Evolutionary conservation across 2,797 vertebrate genomes (phyloP), one percentile per base, ranked within the genome.

Genomic region (Sus cebifrons): DNA sequence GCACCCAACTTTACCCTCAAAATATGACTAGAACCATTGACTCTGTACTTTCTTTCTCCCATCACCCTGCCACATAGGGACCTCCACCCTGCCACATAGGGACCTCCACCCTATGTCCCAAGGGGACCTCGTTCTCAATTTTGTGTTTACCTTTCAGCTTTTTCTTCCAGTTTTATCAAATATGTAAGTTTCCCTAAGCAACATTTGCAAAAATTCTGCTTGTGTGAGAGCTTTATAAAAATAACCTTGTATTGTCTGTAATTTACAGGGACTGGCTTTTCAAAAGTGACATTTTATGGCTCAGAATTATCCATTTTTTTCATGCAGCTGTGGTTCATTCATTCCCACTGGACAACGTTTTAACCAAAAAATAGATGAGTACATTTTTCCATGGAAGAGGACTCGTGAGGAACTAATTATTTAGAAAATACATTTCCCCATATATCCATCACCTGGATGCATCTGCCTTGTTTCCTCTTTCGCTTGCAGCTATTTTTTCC

Each of bases 91-190:
- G n/a, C n/a, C n/a, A n/a, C n/a, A n/a, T n/a, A n/a, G n/a, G n/a
- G n/a, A n/a, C 6, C 40, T 29, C 15, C 17, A 29, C 15, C 10
- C 25, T 49, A n/a, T n/a, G 5, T 6, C 32, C 75, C 29, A 60
- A 60, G 14, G 11, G 8, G 32, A 82, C n/a, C 68, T n/a, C 52
- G 3, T 86, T 52, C 52, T 67, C 86, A 74, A 52, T 86, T 77
- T 75, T 36, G 14, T 56, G 7, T 32, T 62, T 75, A 21, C 60
- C 8, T 25, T 77, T 62, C 62, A 13, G 16, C 54, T 56, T 74
- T 85, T 73, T 29, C 65, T 84, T 27, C n/a, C 52, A 44, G 62
- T 87, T 86, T 91, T 87, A 82, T 86, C 75, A 75, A 12, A 7
- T 56, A 29, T 29, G 25, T 52, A 56, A 52, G 17, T 36, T 40